Conservation (phyloP, 2,113 vertebrate species). For the Zapornia atra region DNA sequence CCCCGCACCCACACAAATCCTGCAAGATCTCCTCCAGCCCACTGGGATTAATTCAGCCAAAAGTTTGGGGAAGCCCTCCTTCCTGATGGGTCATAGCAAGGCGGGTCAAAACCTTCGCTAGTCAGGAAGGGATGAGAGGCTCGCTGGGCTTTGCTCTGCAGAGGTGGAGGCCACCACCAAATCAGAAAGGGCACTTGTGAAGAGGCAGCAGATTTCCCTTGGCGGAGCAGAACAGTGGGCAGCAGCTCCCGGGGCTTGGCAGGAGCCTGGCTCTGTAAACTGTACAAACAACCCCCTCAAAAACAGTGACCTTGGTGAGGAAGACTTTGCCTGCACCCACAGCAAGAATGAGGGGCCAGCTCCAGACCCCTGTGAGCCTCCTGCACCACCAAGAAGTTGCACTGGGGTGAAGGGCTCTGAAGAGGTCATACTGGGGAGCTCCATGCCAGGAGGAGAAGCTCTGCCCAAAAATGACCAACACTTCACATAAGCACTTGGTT, state of each 20-base stretch:
- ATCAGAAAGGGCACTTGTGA: not conserved
- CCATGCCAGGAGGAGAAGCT: not conserved
- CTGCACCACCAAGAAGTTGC: fast-evolving
- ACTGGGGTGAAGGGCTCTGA: fast-evolving
- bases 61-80: not conserved
- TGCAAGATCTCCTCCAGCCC: not conserved
- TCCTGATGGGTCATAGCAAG: not conserved
- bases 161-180: not conserved
- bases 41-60: not conserved
- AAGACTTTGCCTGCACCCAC: not conserved
- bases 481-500: not conserved
- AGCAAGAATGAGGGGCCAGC: not conserved
- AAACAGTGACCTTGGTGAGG: fast-evolving
- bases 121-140: not conserved
- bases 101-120: not conserved
- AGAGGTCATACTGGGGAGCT: fast-evolving
- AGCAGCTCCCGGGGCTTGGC: not conserved
- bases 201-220: not conserved
- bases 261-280: not conserved
- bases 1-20: not conserved
- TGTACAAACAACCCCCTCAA: not conserved
- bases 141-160: not conserved
- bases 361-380: fast-evolving
- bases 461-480: not conserved
- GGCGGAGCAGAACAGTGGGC: not conserved